Base-by-base conservation (phyloP, 2,888 invertebrate species). In the Choreutis nemorana region DNA sequence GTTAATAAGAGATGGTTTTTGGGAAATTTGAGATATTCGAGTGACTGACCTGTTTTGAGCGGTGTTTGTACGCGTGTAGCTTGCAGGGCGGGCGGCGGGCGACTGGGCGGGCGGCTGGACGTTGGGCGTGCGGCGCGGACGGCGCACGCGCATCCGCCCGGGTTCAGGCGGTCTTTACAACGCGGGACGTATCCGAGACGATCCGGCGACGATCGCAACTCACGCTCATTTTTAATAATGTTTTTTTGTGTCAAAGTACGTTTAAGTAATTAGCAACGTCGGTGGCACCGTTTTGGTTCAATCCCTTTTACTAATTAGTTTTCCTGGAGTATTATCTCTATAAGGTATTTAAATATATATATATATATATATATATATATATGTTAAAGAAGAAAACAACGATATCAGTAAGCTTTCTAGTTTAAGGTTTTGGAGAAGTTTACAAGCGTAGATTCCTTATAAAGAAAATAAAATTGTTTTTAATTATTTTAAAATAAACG, bases 61-160 rank as follows among this genome's bases (percentile, higher is more conserved):
- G 39, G 36, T 32, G 41, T 32, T n/a, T 12, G 44, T 43, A 40
- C 44, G 55, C 55, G 58, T 57, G 68, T 60, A 65, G 58, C 59
- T 54, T 43, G 58, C 40, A 41, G 55, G 75, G 77, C 77, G 77
- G 75, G 67, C 71, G 64, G 71, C 55, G 50, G 62, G 45, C 50
- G 68, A 75, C 75, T 75, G 75, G 73, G 75, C 73, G 75, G 75
- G 67, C 68, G 61, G 58, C 40, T 41, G 55, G 75, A 75, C 77
- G 77, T 75, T 67, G 70, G 64, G 71, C 55, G 50, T 62, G 45
- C 50, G 68, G 73, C 75, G 75, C 73, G 75, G 75, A 66, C 68
- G 61, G 65, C 55, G 57, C 46, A 40, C 44, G 55, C 55, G 55
- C 61, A 46, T 34, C 43, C 37, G 34, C 36, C 41, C 41, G 43